These are phyloP conservation scores for Cnemophilus loriae DNA, from an alignment of 2,113 vertebrate species.

Conservation along the genomic window DNA sequence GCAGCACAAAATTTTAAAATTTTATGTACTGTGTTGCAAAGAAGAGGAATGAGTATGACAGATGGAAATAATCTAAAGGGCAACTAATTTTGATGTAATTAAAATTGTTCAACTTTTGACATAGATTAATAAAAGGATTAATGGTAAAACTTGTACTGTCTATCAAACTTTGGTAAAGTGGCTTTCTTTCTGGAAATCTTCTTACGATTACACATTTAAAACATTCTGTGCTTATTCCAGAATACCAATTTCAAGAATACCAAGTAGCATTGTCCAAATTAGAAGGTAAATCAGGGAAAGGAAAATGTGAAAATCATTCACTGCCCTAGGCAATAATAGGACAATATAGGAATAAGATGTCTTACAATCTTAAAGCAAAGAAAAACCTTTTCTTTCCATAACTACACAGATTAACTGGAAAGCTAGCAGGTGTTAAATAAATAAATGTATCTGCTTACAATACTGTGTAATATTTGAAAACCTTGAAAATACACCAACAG, in stretches of 20 bases:
- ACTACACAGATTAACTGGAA: neutral
- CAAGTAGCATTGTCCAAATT: neutral
- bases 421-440: neutral
- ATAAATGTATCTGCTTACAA: neutral
- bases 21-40: neutral
- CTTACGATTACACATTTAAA: neutral
- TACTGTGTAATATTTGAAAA: neutral
- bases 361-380: neutral
- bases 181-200: neutral
- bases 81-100: neutral
- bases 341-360: neutral
- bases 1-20: neutral
- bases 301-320: neutral
- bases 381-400: neutral
- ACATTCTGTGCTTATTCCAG: neutral
- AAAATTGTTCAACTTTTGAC: neutral
- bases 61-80: neutral
- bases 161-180: neutral
- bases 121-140: neutral
- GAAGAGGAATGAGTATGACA: neutral
- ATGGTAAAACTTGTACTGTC: neutral
- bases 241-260: neutral
- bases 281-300: neutral
- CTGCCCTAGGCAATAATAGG: neutral
- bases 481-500: neutral